Conservation (phyloP, 2,888 invertebrate genomes). For the Chironomus riparius region DNA sequence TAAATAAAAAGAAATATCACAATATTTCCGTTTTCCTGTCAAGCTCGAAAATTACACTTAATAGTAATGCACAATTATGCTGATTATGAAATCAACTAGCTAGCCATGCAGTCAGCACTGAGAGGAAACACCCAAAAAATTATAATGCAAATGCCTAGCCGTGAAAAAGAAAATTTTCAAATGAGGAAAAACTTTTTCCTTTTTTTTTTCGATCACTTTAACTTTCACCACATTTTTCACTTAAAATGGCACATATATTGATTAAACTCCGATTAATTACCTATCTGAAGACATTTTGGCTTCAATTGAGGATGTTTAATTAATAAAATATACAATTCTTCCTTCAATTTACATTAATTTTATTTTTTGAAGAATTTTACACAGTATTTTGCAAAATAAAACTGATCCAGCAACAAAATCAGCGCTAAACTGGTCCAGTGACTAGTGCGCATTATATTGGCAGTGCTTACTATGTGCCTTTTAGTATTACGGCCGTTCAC, state of each 20-base stretch:
- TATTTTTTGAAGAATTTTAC: background rate
- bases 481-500: too few relatives aligned
- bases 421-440: too few relatives aligned
- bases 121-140: slow-evolving; percentile 19
- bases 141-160: background rate
- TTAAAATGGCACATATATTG: background rate
- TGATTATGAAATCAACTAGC: background rate
- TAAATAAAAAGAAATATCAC: slow-evolving; percentile 6
- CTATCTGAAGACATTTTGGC: slow-evolving; percentile 12
- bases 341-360: background rate
- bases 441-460: too few relatives aligned
- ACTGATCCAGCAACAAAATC: too few relatives aligned
- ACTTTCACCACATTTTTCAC: slow-evolving; percentile 13
- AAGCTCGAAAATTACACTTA: background rate
- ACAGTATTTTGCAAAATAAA: too few relatives aligned
- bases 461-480: too few relatives aligned
- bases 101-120: background rate
- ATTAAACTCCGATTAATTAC: background rate
- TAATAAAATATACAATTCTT: background rate
- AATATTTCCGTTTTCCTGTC: slow-evolving; percentile 6
- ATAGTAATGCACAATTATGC: background rate
- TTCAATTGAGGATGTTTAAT: background rate
- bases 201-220: background rate
- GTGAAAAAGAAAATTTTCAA: slow-evolving; percentile 6
- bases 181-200: slow-evolving; percentile 11